phyloP scores from a whole-genome alignment of 2,113 vertebrate species.

The Indri indri region DNA sequence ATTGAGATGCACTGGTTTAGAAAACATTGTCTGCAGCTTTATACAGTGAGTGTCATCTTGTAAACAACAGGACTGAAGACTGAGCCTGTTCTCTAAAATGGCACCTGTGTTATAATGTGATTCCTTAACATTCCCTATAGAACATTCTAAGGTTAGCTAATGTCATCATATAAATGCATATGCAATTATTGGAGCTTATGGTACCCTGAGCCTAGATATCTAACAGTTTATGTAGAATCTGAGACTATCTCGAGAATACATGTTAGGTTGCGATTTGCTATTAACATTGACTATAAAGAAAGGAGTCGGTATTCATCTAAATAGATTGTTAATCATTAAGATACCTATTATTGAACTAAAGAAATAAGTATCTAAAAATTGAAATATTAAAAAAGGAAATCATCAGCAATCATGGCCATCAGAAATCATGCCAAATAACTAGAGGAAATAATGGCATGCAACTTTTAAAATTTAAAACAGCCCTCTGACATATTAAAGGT shows the following conservation, averaged over 20 bases:
- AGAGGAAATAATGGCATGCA: neutral
- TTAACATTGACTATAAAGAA: neutral
- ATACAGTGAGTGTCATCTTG: neutral
- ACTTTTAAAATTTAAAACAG: neutral
- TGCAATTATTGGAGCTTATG: neutral
- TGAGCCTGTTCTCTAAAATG: neutral
- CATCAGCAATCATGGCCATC: too few species aligned
- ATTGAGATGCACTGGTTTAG: neutral
- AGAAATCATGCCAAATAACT: neutral
- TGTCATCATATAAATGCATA: neutral
- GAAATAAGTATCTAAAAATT: neutral
- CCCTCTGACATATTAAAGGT: neutral
- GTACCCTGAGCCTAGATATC: neutral
- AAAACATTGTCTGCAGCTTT: neutral
- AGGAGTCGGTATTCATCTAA: neutral
- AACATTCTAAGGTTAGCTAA: neutral
- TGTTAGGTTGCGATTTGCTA: neutral
- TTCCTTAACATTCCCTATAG: neutral
- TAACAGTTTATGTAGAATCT: neutral
- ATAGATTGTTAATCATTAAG: neutral
- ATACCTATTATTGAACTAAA: neutral
- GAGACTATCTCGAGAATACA: neutral
- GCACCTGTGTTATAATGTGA: neutral
- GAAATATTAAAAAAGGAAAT: neutral
- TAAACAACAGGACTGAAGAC: neutral